Evolutionary conservation across 2,888 invertebrate genomes (phyloP).

Genomic region (Coleophora deauratella): DNA sequence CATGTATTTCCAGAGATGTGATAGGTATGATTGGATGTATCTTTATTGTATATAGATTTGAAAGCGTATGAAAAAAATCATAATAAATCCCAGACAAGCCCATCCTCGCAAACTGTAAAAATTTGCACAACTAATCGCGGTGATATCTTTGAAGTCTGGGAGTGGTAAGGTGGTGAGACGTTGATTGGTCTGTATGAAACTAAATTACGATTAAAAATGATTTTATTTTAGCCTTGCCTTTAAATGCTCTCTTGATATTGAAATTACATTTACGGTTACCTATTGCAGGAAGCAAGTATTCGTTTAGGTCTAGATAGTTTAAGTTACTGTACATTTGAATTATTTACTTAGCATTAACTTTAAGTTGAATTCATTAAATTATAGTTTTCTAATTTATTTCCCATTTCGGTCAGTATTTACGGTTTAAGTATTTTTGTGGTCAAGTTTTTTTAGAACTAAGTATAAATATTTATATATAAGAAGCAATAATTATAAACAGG

Average conservation of each 20-base stretch:
- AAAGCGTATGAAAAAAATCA: slow-evolving; percentile 1
- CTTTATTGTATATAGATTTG: no score
- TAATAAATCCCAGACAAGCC: not conserved
- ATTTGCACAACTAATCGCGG: not conserved
- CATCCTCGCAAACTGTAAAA: not conserved
- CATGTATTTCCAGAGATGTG: slow-evolving; percentile 33
- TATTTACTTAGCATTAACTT: slow-evolving; percentile 47
- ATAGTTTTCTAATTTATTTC: slow-evolving; percentile 68
- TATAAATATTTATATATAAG: slow-evolving; percentile 36
- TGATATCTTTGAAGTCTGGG: no score
- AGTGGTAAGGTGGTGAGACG: no score
- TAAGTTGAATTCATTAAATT: slow-evolving; percentile 47
- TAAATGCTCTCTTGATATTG: slow-evolving; percentile 68
- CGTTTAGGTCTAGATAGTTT: slow-evolving; percentile 53
- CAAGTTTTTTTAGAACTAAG: slow-evolving; percentile 42
- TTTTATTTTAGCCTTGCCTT: slow-evolving; percentile 46
- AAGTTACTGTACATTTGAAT: slow-evolving; percentile 59
- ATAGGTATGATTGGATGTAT: slow-evolving; percentile 30
- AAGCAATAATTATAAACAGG: slow-evolving; percentile 49
- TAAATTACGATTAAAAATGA: no score
- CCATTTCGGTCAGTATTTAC: slow-evolving; percentile 73
- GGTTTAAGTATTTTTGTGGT: slow-evolving; percentile 64
- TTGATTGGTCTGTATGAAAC: no score
- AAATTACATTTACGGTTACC: slow-evolving; percentile 72
- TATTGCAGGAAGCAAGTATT: slow-evolving; percentile 70